These are phyloP conservation scores for Ariolimax columbianus DNA, from an alignment of 2,888 invertebrate species.

Conservation along the genomic window DNA sequence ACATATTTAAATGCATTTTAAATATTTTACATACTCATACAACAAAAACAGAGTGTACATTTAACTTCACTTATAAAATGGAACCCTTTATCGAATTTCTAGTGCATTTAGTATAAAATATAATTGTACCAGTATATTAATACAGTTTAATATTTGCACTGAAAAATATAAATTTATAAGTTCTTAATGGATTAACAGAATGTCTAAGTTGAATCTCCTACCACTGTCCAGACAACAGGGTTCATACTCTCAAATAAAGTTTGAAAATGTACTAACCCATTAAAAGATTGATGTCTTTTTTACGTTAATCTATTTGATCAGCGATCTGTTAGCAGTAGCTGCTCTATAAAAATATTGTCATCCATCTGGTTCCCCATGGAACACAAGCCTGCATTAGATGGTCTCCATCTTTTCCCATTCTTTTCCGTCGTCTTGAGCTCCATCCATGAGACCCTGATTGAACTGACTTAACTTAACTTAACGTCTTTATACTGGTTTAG, in stretches of 20 bases:
- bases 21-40: background rate
- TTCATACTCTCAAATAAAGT: background rate
- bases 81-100: background rate
- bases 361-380: too few species aligned
- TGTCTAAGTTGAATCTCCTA: background rate
- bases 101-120: conserved; percentile 33
- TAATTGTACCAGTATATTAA: background rate
- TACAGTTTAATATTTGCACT: background rate
- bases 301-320: conserved; percentile 23
- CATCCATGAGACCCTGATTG: too few species aligned
- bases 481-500: too few species aligned
- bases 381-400: too few species aligned
- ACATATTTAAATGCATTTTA: background rate
- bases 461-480: too few species aligned
- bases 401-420: too few species aligned
- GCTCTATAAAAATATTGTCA: background rate
- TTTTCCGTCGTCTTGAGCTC: too few species aligned
- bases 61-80: background rate
- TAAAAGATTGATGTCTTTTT: conserved; percentile 13
- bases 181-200: background rate
- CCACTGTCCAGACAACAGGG: background rate
- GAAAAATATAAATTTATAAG: background rate
- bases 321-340: conserved; percentile 20
- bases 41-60: background rate
- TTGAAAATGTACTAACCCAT: background rate